Evolutionary conservation across 2,797 vertebrate genomes (phyloP), one percentile per base, ranked within the genome.

Genomic region (Thamnophis elegans): DNA sequence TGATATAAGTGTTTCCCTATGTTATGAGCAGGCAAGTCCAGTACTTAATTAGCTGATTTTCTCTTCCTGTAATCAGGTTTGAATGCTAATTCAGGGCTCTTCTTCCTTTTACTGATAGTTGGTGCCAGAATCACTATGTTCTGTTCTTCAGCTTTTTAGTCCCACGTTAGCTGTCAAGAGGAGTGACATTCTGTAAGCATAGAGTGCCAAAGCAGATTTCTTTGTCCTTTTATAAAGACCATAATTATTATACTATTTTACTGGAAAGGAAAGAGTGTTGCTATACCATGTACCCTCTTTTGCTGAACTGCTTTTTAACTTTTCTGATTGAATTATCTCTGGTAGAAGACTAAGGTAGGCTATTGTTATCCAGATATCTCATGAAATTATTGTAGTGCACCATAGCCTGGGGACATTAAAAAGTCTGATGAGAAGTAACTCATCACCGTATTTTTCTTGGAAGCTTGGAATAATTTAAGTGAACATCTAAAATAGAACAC

Each of bases 381-480:
- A 82, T 2, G 42, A 25, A 82, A 47, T 82, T 82, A 82, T 82
- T 47, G 20, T 25, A 78, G 36, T 47, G 42, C 5, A 82, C 22
- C 73, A 82, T 47, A 82, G 18, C 36, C 20, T 47, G 73, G 36
- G 36, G 18, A 82, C 73, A 25, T 82, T 82, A 42, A 82, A 82
- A 82, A 47, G 36, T 82, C 36, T 82, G 42, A 47, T 47, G 20
- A 47, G 42, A 47, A 82, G 22, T 82, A 47, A 92, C 90, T 92
- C n/a, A 53, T 47, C 42, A 62, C 51, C 7, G 8, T 53, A 55
- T 36, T 55, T 89, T 73, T 92, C 60, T 42, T 47, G 10, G 2
- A 68, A 68, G 3, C 51, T 89, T 93, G 62, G 1, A 65, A 5
- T 68, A 92, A n/a, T 87, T 59, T 95, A 93, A 95, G 93, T 86